Evolutionary conservation across 1,140 invertebrate species (phyloP).

Genomic region (Drosophila littoralis): DNA sequence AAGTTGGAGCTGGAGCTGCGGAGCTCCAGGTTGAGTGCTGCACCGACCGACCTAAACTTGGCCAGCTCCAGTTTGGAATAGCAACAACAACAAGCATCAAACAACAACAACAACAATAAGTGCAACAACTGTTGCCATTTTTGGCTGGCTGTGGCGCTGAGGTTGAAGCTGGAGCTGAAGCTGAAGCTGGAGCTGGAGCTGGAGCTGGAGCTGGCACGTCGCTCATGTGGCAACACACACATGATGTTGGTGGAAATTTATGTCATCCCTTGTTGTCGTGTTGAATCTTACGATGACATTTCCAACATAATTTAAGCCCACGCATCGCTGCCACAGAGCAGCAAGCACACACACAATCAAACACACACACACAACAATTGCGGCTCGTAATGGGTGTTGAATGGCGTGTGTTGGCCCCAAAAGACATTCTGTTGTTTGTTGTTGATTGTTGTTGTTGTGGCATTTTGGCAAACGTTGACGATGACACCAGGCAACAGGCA

Average conservation of each 20-base stretch:
- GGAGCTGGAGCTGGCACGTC: slow-evolving; percentile 52
- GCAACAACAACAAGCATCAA: slow-evolving; percentile 17
- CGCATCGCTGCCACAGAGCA: slow-evolving; percentile 55
- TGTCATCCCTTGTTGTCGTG: slow-evolving; percentile 84
- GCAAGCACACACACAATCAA: slow-evolving; percentile 1
- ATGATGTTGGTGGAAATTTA: slow-evolving; percentile 84
- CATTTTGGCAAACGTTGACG: slow-evolving; percentile 71
- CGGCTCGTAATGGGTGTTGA: slow-evolving; percentile 67
- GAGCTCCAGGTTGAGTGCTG: slow-evolving; percentile 10
- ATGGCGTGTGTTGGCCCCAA: slow-evolving; percentile 58
- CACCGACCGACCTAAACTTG: slow-evolving; percentile 50
- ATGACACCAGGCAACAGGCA: slow-evolving; percentile 61
- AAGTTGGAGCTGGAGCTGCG: neutral
- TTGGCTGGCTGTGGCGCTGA: slow-evolving; percentile 54
- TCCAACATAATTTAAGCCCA: slow-evolving; percentile 84
- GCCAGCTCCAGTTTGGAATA: slow-evolving; percentile 67
- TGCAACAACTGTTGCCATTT: slow-evolving; percentile 60
- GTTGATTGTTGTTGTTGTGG: slow-evolving; percentile 47
- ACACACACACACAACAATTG: slow-evolving; percentile 31
- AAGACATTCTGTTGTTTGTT: slow-evolving; percentile 44
- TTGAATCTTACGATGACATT: slow-evolving; percentile 85
- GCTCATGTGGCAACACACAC: slow-evolving; percentile 62
- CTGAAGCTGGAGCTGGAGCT: slow-evolving; percentile 25
- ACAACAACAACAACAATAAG: slow-evolving; percentile 14
- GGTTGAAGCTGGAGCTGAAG: slow-evolving; percentile 18